phyloP scores from a whole-genome alignment of 1,140 invertebrate species.

The Microplitis demolitor region DNA sequence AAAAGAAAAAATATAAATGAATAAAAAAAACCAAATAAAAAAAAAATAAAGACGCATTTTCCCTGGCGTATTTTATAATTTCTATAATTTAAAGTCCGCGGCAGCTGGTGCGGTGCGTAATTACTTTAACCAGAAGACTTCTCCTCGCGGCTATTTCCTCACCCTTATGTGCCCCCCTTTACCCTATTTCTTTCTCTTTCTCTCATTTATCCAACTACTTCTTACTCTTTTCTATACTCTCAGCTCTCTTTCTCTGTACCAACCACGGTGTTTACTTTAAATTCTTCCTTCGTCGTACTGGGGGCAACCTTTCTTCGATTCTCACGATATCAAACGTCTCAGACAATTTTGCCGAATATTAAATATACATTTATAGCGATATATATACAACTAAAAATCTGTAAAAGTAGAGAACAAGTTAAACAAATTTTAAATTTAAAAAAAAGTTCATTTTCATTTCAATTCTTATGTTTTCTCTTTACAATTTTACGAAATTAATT shows the following conservation, averaged over 20 bases:
- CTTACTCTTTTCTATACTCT: conserved; percentile 1
- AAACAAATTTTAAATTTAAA: too few relatives aligned
- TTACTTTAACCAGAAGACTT: conserved; percentile 61
- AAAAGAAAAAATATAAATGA: conserved; percentile 16
- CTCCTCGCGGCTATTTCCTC: conserved; percentile 15
- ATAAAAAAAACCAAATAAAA: conserved; percentile 25
- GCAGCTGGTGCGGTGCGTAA: conserved; percentile 61
- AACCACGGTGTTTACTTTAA: conserved; percentile 26
- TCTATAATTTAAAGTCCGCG: conserved; percentile 62
- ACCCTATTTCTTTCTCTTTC: conserved; percentile 5
- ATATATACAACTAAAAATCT: too few relatives aligned
- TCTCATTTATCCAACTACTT: conserved; percentile 8
- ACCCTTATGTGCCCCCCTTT: neutral
- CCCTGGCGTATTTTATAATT: conserved; percentile 56
- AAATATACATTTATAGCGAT: too few relatives aligned
- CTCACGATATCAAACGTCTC: conserved; percentile 26
- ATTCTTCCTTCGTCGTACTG: neutral
- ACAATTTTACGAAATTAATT: too few relatives aligned
- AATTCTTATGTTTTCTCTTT: too few relatives aligned
- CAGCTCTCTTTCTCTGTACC: conserved; percentile 11
- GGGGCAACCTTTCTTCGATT: conserved; percentile 25
- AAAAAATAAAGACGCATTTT: conserved; percentile 32
- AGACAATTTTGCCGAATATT: too few relatives aligned
- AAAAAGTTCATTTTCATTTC: too few relatives aligned
- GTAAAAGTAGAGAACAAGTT: too few relatives aligned